Percentiles rank a stretch among this genome's conserved stretches.
Conservation (phyloP, 1,140 invertebrate genomes). For the Conus ventricosus region DNA sequence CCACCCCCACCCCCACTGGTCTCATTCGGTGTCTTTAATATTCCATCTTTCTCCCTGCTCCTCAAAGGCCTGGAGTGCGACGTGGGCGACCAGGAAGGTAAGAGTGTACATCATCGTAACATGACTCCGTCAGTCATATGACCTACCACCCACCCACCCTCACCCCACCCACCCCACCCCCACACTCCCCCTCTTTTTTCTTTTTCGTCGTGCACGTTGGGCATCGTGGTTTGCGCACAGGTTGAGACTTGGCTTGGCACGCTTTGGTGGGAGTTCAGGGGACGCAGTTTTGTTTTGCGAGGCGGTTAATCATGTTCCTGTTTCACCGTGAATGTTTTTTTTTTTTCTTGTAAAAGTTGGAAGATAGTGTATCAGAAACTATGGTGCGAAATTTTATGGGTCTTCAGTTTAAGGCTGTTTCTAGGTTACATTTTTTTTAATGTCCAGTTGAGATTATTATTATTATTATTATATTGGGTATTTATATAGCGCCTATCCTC, state of each 20-base stretch:
- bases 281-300: background rate
- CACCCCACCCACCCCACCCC: background rate
- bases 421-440: too few species aligned
- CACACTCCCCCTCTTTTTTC: background rate
- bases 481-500: too few species aligned
- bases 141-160: background rate
- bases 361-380: too few species aligned
- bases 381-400: too few species aligned
- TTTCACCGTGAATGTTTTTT: too few species aligned
- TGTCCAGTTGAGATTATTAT: too few species aligned
- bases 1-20: background rate
- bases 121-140: slow-evolving; percentile 13
- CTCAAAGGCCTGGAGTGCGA: slow-evolving; percentile 61
- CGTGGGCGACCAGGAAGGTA: slow-evolving; percentile 62
- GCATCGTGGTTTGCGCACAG: background rate
- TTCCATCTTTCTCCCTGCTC: background rate
- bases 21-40: background rate
- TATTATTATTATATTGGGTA: too few species aligned
- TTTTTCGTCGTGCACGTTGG: background rate
- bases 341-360: too few species aligned
- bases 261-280: background rate
- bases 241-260: background rate
- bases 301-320: too few species aligned
- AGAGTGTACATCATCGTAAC: slow-evolving; percentile 34
- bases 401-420: too few species aligned